Conservation (phyloP, 2,888 invertebrate species). For the Melinopterus prodromus region DNA sequence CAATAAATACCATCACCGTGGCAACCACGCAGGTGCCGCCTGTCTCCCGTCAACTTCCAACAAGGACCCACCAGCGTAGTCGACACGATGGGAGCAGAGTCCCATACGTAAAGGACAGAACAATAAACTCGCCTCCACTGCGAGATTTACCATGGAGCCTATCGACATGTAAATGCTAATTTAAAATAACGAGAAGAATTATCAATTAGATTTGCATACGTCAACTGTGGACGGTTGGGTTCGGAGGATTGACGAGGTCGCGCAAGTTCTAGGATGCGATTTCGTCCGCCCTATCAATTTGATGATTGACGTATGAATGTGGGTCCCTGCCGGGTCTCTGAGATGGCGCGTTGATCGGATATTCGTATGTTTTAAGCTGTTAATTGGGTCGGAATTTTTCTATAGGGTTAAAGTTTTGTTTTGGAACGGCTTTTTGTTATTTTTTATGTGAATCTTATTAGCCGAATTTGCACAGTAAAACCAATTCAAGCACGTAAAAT, state of each 20-base stretch:
- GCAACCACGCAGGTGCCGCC: slow-evolving; percentile 21
- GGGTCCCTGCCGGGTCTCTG: neutral
- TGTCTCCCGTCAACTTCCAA: neutral
- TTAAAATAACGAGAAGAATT: slow-evolving; percentile 35
- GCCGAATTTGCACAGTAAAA: too few relatives aligned
- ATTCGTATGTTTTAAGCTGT: slow-evolving; percentile 12
- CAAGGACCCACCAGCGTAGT: slow-evolving; percentile 14
- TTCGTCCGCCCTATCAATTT: neutral
- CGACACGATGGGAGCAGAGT: slow-evolving; percentile 16
- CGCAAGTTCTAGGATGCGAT: neutral
- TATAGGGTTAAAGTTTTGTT: neutral
- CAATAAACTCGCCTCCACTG: slow-evolving; percentile 29
- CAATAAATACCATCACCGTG: slow-evolving; percentile 21
- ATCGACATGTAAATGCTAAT: slow-evolving; percentile 35
- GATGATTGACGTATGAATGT: slow-evolving; percentile 21
- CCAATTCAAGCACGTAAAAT: too few relatives aligned
- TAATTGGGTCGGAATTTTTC: slow-evolving; percentile 5
- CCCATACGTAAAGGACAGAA: slow-evolving; percentile 33
- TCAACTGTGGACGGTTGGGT: slow-evolving; percentile 8
- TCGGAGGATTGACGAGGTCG: slow-evolving; percentile 18
- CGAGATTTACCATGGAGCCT: slow-evolving; percentile 30
- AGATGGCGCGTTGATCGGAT: neutral
- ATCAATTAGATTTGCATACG: slow-evolving; percentile 37
- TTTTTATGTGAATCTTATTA: too few relatives aligned
- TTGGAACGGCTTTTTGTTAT: too few relatives aligned